Percentiles rank a stretch among this genome's conserved stretches.
Conservation (phyloP, 2,888 invertebrate genomes). For the Agrochola lota region DNA sequence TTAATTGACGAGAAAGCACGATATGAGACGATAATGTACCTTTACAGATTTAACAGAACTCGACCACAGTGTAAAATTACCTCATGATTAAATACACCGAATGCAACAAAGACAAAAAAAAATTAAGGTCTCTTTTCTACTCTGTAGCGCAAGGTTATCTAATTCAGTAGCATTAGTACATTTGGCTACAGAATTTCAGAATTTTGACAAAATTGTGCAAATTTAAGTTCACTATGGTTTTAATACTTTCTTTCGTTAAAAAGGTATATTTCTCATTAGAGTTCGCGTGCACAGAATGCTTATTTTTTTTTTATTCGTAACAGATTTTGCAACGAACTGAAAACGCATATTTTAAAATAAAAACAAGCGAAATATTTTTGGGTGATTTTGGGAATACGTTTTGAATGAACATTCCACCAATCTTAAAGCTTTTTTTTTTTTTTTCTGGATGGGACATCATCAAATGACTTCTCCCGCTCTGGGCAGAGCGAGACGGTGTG, state of each 20-base stretch:
- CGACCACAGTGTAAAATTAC: constrained; percentile 60
- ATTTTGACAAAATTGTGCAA: constrained; percentile 71
- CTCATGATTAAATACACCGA: neutral
- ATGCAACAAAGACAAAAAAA: constrained; percentile 17
- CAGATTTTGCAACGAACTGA: neutral
- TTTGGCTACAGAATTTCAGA: constrained; percentile 70
- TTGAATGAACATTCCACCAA: neutral
- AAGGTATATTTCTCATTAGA: constrained; percentile 42
- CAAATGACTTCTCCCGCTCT: too few species aligned
- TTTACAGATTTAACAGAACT: constrained; percentile 56
- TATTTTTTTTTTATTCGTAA: constrained; percentile 4
- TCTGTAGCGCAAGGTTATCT: constrained; percentile 59
- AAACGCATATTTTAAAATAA: neutral
- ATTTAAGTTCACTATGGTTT: constrained; percentile 68
- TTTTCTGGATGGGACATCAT: too few species aligned
- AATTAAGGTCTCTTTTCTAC: constrained; percentile 9
- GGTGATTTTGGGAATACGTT: too few species aligned
- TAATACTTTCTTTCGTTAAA: constrained; percentile 69
- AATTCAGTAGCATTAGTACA: constrained; percentile 54
- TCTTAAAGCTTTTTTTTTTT: too few species aligned
- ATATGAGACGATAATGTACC: constrained; percentile 79
- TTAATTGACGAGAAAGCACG: constrained; percentile 82
- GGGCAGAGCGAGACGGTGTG: too few species aligned
- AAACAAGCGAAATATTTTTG: neutral
- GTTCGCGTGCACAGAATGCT: neutral